Evolutionary conservation across 2,797 vertebrate species (phyloP).

Genomic region (Propithecus perrieri): DNA sequence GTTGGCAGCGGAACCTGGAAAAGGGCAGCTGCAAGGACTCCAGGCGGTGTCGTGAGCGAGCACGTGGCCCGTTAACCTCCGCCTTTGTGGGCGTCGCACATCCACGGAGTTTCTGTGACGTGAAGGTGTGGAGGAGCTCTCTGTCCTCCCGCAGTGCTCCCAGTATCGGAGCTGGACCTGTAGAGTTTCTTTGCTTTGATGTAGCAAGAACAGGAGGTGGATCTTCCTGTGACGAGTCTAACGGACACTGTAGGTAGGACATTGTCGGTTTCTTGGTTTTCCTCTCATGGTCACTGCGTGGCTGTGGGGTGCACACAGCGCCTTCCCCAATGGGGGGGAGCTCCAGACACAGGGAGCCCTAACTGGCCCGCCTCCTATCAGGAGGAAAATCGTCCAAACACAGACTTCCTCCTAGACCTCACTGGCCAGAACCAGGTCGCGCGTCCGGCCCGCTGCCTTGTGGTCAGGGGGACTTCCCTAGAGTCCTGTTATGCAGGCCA

Average conservation of each 20-base stretch:
- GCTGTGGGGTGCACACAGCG: not conserved
- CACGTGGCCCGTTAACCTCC: accelerated
- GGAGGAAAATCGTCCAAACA: too few species aligned
- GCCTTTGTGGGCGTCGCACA: too few species aligned
- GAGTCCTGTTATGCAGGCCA: not conserved
- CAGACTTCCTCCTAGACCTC: not conserved
- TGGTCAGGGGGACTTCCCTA: too few species aligned
- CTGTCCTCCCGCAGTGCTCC: too few species aligned
- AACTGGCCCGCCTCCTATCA: too few species aligned
- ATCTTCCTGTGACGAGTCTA: not conserved
- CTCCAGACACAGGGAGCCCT: not conserved
- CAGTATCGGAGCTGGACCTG: not conserved
- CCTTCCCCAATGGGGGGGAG: not conserved
- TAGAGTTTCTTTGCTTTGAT: not conserved
- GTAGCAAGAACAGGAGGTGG: not conserved
- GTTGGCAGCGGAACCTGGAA: not conserved
- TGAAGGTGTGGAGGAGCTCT: not conserved
- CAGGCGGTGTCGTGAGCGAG: not conserved
- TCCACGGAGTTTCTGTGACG: not conserved
- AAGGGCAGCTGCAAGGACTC: not conserved
- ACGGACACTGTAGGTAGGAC: not conserved
- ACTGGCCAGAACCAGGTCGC: not conserved
- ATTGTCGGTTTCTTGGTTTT: not conserved
- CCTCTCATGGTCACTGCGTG: not conserved
- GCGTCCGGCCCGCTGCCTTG: not conserved